Evolutionary conservation across 2,797 vertebrate species (phyloP).

Genomic region (Enteromius paludinosus): DNA sequence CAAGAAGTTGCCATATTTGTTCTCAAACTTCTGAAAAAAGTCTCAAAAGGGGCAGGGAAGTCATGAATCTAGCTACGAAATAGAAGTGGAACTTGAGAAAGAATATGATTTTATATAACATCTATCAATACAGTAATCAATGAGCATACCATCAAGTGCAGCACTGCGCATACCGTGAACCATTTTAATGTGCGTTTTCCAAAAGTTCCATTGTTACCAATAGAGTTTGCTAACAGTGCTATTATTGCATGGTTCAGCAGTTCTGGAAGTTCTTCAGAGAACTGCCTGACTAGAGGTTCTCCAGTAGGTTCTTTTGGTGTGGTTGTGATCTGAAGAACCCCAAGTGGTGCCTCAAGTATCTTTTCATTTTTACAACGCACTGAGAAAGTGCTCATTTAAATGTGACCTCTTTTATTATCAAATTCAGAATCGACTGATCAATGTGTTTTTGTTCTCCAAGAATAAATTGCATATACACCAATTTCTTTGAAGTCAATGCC

Average conservation of each 20-base stretch:
- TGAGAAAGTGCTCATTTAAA: not conserved
- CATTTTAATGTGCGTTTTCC: not conserved
- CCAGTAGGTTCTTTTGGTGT: not conserved
- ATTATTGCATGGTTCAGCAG: not conserved
- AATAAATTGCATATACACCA: slow-evolving; percentile 37
- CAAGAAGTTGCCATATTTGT: no score
- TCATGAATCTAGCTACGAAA: no score
- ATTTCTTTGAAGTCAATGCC: slow-evolving; percentile 31
- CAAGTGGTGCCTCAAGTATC: not conserved
- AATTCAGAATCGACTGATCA: slow-evolving; percentile 41
- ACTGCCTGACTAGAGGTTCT: not conserved
- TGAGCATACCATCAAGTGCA: not conserved
- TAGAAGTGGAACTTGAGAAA: not conserved
- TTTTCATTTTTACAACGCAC: not conserved
- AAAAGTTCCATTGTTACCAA: not conserved
- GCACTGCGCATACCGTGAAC: not conserved
- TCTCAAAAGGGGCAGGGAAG: no score
- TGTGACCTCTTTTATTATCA: not conserved
- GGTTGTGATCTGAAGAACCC: not conserved
- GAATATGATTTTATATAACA: not conserved
- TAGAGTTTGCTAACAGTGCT: not conserved
- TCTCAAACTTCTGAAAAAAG: no score
- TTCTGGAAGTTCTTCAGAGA: not conserved
- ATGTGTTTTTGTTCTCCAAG: slow-evolving; percentile 40
- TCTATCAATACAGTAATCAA: not conserved